Evolutionary conservation across 2,113 vertebrate genomes (phyloP), one percentile per base, ranked within the genome.

Genomic region (Emydocephalus ijimae): DNA sequence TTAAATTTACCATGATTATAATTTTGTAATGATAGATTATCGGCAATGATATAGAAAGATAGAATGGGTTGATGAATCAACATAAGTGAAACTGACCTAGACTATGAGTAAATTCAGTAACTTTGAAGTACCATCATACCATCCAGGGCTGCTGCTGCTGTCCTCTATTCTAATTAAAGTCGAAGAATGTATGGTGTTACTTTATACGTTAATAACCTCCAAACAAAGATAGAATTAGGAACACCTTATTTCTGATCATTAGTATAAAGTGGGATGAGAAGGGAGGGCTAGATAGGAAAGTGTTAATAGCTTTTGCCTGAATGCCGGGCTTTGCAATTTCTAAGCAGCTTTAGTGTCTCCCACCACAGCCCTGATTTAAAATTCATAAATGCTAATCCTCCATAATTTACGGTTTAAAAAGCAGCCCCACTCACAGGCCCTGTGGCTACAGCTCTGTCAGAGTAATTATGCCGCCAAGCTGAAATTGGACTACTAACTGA

Each of bases 351-450:
- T 99, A 99, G 98, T 98, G 98, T 99, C 99, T 99, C 98, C 99
- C 98, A 99, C 98, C 98, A 98, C 98, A 98, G 98, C 98, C 98
- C 98, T 99, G 98, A 99, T 99, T 99, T 99, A 99, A 99, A 99
- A 99, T 99, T 99, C 99, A 99, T 99, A 99, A 99, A 99, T 99
- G 99, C 99, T 99, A 99, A 99, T 99, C 99, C 99, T 99, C 99
- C 99, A 99, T 99, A 99, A 99, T 99, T 99, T 99, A 99, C 99
- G 99, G 99, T 99, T 99, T 99, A 99, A 99, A 98, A 99, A 99
- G 98, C 99, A 99, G 98, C 98, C 98, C 98, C 98, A 98, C 98
- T 98, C 98, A 98, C 98, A 98, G 98, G 98, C 99, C 99, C 99
- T 98, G 98, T 99, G 99, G 99, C 99, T 99, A 99, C 98, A 98